Evolutionary conservation across 2,113 vertebrate genomes (phyloP), one percentile per base, ranked within the genome.

Genomic region (Spilogale gracilis): DNA sequence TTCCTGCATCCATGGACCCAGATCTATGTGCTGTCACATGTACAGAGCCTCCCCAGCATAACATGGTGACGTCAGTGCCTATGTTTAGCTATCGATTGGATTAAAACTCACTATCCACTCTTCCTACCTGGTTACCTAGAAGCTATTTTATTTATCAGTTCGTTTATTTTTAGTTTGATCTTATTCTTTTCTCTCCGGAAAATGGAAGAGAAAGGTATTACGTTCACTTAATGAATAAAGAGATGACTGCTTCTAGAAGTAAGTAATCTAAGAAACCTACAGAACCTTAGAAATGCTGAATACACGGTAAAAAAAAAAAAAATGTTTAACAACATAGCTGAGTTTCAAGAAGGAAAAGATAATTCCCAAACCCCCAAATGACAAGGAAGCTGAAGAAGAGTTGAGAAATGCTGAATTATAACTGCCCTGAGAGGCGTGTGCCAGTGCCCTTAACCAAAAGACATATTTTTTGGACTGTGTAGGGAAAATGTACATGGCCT

Each of bases 341-440:
- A 84, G 32, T 91, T 95, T 79, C 76, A 87, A 91, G 74, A 52
- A 56, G 89, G 54, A 89, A 56, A 89, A 60, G 16, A 27, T 83
- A 96, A 65, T 69, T 83, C 71, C 76, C 48, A 67, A 83, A 71
- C 11, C 56, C 52, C 54, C 73, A 56, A 90, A 74, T 65, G 61
- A 84, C 54, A 56, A 89, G 43, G 48, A 91, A 91, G 32, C 76
- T 82, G 30, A 60, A 83, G 93, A 45, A 18, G 74, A 79, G 27
- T 61, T 48, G 6, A 79, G 25, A 65, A 79, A 43, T 8, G 25
- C 5, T 32, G 76, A 65, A 61, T 45, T 21, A 9, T 38, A 74
- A 45, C 48, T 91, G 83, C 58, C 38, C 85, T 48, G 9, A 61
- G 50, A 61, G n/a, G 20, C 48, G 25, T 5, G 9, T 21, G 18